Evolutionary conservation across 2,113 vertebrate species (phyloP).

Genomic region (Pantherophis guttatus): DNA sequence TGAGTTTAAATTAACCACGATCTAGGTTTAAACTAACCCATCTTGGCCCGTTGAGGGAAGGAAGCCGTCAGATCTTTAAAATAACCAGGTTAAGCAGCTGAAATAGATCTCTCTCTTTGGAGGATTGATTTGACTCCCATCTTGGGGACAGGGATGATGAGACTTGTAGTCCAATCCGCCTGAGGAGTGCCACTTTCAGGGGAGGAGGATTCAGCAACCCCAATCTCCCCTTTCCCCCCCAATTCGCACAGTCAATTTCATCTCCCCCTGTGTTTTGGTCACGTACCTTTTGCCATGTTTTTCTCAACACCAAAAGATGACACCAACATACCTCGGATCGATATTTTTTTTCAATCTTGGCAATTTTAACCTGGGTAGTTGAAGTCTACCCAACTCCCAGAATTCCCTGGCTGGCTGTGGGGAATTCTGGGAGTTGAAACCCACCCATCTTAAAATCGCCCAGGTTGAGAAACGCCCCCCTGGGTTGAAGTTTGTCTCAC

Average conservation of each 20-base stretch:
- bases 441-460: background rate
- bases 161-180: background rate
- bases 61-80: background rate
- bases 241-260: background rate
- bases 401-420: background rate
- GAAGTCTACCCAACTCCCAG: background rate
- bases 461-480: background rate
- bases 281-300: background rate
- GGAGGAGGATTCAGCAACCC: background rate
- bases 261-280: background rate
- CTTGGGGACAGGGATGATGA: background rate
- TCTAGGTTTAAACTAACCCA: background rate
- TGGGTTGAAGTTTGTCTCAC: background rate
- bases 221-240: accelerated
- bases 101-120: background rate
- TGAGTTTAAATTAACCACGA: background rate
- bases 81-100: background rate
- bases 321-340: background rate
- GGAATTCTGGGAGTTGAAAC: too few relatives aligned
- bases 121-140: background rate
- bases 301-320: background rate
- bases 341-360: background rate
- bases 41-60: background rate
- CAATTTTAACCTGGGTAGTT: background rate
- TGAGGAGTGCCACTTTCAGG: background rate